Base-by-base conservation (phyloP, 2,113 vertebrate genomes). In the Hydrolagus affinis region DNA sequence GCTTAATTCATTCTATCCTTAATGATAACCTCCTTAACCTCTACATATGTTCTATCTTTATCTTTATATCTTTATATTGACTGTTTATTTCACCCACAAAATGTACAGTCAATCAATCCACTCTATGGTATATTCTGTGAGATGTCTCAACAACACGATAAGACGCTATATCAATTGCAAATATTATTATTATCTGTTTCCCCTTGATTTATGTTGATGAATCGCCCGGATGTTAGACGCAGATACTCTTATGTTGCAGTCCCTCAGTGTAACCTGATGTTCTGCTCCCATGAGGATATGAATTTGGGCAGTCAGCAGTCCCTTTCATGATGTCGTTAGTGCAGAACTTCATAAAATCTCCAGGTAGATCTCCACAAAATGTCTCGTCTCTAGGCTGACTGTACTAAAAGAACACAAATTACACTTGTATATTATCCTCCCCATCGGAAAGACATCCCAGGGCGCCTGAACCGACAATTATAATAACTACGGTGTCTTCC, bases 221-320 rank as follows among this genome's bases (percentile, higher is more conserved):
- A 64, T 28, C 21, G 60, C 11, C 14, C 28, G 59, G 8, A 59
- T 64, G n/a, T 80, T 62, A n/a, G 77, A 28, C 14, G 57, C 23
- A 80, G 60, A 28, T 60, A 80, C 64, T 62, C 62, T 76, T n/a
- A n/a, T n/a, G n/a, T 2, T 64, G 57, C 25, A 80, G 77, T 78
- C 14, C 17, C 57, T n/a, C 57, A 78, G 21, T n/a, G n/a, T 60
- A 8, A 2, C 30, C 23, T 80, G 59, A 30, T 8, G 30, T 28
- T 9, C 14, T 17, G 60, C n/a, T 80, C 11, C 77, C 8, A 11
- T 25, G 30, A 14, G 60, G 60, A 80, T 8, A 30, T 80, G 77
- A 80, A 25, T 80, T 57, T 64, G 23, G 6, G 64, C 57, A 23
- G 56, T 44, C 44, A 44, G 44, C 44, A 44, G 6, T 44, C 21